Evolutionary conservation across 2,888 invertebrate genomes (phyloP).

Genomic region (Agrotis puta): DNA sequence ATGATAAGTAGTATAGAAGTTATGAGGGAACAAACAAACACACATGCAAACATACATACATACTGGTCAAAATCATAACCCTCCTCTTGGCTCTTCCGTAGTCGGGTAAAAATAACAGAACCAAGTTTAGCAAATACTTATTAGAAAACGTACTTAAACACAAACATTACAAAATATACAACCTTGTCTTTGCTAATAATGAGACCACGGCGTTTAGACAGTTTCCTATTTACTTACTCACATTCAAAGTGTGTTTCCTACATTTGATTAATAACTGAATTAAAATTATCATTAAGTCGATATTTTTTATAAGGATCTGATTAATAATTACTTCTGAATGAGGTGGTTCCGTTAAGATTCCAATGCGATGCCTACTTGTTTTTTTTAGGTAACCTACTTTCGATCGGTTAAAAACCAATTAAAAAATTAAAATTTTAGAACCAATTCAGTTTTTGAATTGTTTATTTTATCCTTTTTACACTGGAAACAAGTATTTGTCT

Average conservation of each 20-base stretch:
- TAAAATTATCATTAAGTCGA: not conserved
- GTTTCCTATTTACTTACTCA: constrained; percentile 8
- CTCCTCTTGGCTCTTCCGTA: too few relatives aligned
- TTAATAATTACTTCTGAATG: constrained; percentile 15
- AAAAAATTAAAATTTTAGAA: too few relatives aligned
- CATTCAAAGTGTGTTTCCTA: constrained; percentile 9
- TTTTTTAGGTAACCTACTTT: too few relatives aligned
- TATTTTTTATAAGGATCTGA: constrained; percentile 6
- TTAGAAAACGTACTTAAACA: not conserved
- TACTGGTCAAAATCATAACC: too few relatives aligned
- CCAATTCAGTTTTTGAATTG: too few relatives aligned
- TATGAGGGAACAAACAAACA: too few relatives aligned
- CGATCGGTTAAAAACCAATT: too few relatives aligned
- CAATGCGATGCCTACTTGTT: not conserved
- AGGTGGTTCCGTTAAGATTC: constrained; percentile 1
- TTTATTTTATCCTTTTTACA: too few relatives aligned
- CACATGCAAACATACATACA: too few relatives aligned
- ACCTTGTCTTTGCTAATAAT: constrained; percentile 25
- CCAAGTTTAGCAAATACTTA: not conserved
- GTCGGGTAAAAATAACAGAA: not conserved
- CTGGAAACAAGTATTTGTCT: too few relatives aligned
- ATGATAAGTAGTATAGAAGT: too few relatives aligned
- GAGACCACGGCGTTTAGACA: constrained; percentile 8
- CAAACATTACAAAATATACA: constrained; percentile 18
- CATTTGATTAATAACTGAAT: constrained; percentile 1